Percentiles rank a stretch among this genome's conserved stretches.
phyloP scores from a whole-genome alignment of 2,888 invertebrate species.

The Drosophila monieri region DNA sequence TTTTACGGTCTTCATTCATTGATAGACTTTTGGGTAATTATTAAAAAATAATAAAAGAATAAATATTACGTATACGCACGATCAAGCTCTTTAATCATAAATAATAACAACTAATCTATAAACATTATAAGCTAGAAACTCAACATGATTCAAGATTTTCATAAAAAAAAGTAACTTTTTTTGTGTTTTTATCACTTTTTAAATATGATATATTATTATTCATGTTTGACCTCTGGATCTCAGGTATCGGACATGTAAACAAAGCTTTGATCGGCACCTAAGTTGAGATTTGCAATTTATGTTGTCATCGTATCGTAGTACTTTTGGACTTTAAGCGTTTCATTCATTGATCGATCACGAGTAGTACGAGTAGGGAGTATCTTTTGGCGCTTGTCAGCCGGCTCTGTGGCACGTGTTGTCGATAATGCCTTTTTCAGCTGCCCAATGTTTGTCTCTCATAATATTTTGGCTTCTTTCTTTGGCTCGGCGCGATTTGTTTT shows the following conservation, averaged over 20 bases:
- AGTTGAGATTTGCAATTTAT: conserved; percentile 5
- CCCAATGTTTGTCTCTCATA: conserved; percentile 42
- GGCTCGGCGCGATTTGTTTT: conserved; percentile 19
- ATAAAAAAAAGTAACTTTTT: background rate
- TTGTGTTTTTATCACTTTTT: background rate
- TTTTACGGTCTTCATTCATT: conserved; percentile 1
- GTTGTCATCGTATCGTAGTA: conserved; percentile 30
- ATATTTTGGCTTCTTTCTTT: conserved; percentile 48
- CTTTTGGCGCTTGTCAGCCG: conserved; percentile 65
- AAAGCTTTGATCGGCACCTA: background rate
- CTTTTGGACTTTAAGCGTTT: conserved; percentile 63
- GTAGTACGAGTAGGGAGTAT: conserved; percentile 36
- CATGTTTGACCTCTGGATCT: background rate
- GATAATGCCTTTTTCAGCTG: conserved; percentile 42
- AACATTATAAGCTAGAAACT: background rate
- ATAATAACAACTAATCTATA: background rate
- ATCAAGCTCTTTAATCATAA: too few species aligned
- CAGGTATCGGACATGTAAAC: background rate
- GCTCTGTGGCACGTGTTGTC: conserved; percentile 62
- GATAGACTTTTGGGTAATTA: background rate
- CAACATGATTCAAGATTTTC: background rate
- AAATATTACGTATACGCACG: too few species aligned
- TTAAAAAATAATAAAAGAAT: too few species aligned
- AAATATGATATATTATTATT: background rate
- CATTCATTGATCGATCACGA: conserved; percentile 79